Evolutionary conservation across 2,888 invertebrate species (phyloP), one percentile per base, ranked within the genome.

Genomic region (Himalopsyche tibetana): DNA sequence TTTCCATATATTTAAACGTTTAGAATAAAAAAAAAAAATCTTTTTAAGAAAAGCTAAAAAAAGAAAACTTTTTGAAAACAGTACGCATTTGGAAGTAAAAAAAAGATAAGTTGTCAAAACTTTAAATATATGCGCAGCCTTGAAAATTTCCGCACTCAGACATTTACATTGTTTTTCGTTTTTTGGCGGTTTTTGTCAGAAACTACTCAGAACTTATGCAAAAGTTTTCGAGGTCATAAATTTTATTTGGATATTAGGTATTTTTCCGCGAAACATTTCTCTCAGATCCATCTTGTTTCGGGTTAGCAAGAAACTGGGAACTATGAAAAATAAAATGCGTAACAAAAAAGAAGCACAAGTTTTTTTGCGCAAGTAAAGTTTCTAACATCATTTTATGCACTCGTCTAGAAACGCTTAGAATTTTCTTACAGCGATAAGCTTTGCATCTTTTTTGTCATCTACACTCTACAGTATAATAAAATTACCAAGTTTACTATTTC

Each of bases 81-180:
- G 63, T 63, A 63, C 63, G 63, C 63, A 63, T 19, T n/a, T 2
- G 1, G 63, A 63, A 63, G 63, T n/a, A 63, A 63, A 63, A 63
- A 42, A 63, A 63, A 63, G 63, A 63, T 63, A 63, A 63, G 63
- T 63, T 63, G 63, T 63, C 63, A 63, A 63, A 63, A 63, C 63
- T 63, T 63, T 19, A 63, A 63, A 63, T 63, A 19, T 63, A 63
- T 63, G 63, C 63, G 63, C 63, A 28, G 63, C 63, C 63, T 63
- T 63, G 63, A 63, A 63, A 63, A 63, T 63, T 63, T 63, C 28
- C 19, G 19, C 28, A 63, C 63, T 63, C 63, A 63, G 63, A 63
- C 63, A 63, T 63, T 63, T 63, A n/a, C 63, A 63, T 63, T 63
- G 63, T 63, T 63, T 63, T 63, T 63, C 63, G 63, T 63, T 63